These are phyloP conservation scores for Platycheirus albimanus DNA, from an alignment of 2,888 invertebrate genomes.

Conservation along the genomic window DNA sequence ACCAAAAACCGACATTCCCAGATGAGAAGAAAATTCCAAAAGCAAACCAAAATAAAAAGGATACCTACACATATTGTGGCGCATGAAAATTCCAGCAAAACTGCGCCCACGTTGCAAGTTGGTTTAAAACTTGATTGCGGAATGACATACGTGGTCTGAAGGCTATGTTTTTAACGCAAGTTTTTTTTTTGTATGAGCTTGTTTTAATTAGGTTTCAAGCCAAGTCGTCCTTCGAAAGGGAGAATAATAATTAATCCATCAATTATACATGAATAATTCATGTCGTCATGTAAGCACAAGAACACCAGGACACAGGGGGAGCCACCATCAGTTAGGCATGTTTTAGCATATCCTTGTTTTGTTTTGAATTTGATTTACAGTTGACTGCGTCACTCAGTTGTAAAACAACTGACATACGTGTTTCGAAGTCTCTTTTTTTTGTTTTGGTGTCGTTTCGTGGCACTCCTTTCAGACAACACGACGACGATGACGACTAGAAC, in stretches of 20 bases:
- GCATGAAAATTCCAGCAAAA: constrained; percentile 9
- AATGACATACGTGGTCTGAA: background rate
- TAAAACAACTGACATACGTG: background rate
- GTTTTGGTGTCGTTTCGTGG: background rate
- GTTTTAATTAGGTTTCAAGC: constrained; percentile 6
- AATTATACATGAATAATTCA: constrained; percentile 36
- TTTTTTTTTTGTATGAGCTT: background rate
- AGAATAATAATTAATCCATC: constrained; percentile 28
- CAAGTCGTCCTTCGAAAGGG: background rate
- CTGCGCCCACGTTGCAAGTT: constrained; percentile 4
- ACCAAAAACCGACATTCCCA: constrained; percentile 15
- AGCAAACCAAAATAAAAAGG: constrained; percentile 14
- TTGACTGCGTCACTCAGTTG: background rate
- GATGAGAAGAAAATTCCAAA: constrained; percentile 4
- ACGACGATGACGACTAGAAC: background rate
- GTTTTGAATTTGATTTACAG: constrained; percentile 17
- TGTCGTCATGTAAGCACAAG: constrained; percentile 8
- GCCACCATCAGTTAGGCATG: background rate
- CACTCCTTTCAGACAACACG: constrained; percentile 9
- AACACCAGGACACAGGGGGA: too few relatives aligned
- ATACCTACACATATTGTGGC: constrained; percentile 27
- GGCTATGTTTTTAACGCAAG: background rate
- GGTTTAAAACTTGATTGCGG: constrained; percentile 9
- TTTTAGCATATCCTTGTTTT: background rate
- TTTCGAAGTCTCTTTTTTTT: background rate